These are phyloP conservation scores for Lutraria lutraria DNA, from an alignment of 2,888 invertebrate genomes.

Conservation along the genomic window DNA sequence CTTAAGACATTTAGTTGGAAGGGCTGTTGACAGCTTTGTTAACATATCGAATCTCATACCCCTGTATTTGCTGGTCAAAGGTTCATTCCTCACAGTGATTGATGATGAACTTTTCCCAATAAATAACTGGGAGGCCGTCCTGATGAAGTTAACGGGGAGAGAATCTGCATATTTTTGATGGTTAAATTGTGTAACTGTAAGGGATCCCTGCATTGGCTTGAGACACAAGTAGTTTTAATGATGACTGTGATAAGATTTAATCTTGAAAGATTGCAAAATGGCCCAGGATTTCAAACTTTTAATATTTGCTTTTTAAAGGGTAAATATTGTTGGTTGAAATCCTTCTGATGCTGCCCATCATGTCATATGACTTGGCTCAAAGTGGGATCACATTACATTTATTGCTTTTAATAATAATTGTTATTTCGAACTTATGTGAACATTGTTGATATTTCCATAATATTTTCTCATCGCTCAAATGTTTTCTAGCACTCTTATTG, in stretches of 20 bases:
- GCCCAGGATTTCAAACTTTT: slow-evolving; percentile 25
- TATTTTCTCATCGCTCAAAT: slow-evolving; percentile 57
- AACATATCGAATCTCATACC: slow-evolving; percentile 48
- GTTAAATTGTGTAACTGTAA: slow-evolving; percentile 6
- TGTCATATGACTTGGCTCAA: slow-evolving; percentile 48
- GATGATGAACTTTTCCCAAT: background rate
- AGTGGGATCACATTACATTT: slow-evolving; percentile 51
- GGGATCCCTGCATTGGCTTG: slow-evolving; percentile 16
- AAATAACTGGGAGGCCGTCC: slow-evolving; percentile 43
- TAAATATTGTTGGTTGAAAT: slow-evolving; percentile 24
- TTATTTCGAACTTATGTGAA: slow-evolving; percentile 33
- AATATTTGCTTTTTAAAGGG: background rate
- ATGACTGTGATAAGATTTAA: slow-evolving; percentile 18
- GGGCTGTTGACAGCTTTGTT: slow-evolving; percentile 26
- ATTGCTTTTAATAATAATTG: slow-evolving; percentile 8
- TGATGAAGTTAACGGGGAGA: slow-evolving; percentile 42
- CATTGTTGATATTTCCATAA: slow-evolving; percentile 47
- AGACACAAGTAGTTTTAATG: slow-evolving; percentile 18
- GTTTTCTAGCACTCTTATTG: slow-evolving; percentile 38
- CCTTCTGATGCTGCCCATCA: slow-evolving; percentile 26
- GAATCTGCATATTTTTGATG: slow-evolving; percentile 36
- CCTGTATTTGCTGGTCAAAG: slow-evolving; percentile 32
- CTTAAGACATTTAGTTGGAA: slow-evolving; percentile 27
- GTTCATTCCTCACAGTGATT: background rate
- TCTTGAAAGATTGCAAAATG: slow-evolving; percentile 26